Evolutionary conservation across 2,797 vertebrate genomes (phyloP).

Genomic region (Denticeps clupeoides): DNA sequence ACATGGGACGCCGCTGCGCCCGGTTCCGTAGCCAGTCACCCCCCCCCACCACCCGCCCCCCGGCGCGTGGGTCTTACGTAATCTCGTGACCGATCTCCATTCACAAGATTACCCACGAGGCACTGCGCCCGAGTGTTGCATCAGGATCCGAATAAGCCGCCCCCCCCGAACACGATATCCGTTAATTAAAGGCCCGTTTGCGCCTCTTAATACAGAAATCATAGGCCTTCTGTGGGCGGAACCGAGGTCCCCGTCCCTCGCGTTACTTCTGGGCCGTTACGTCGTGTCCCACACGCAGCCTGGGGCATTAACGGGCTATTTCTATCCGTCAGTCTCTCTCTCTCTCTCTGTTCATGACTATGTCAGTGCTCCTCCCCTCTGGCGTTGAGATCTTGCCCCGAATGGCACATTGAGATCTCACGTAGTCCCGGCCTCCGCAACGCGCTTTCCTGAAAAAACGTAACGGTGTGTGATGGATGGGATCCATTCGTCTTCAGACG

Average conservation of each 20-base stretch:
- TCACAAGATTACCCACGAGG: conserved; percentile 54
- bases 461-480: too few species aligned
- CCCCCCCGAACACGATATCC: conserved; percentile 23
- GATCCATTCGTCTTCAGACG: too few species aligned
- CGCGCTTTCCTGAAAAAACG: too few species aligned
- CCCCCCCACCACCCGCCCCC: too few species aligned
- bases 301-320: conserved; percentile 31
- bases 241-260: conserved; percentile 15
- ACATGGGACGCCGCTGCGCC: too few species aligned
- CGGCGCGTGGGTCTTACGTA: too few species aligned
- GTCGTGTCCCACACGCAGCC: conserved; percentile 24
- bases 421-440: too few species aligned
- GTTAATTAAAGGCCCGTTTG: conserved; percentile 39
- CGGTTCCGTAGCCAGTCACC: too few species aligned
- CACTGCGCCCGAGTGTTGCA: conserved; percentile 38
- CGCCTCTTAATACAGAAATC: conserved; percentile 34
- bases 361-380: too few species aligned
- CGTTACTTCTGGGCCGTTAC: conserved; percentile 40
- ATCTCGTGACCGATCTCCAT: conserved; percentile 55
- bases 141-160: conserved; percentile 8
- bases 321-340: conserved; percentile 17
- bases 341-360: background rate
- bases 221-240: conserved; percentile 27
- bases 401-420: too few species aligned
- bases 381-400: too few species aligned